Percentiles rank a stretch among this genome's conserved stretches.
Conservation (phyloP, 1,140 invertebrate species). For the Orius insidiosus region DNA sequence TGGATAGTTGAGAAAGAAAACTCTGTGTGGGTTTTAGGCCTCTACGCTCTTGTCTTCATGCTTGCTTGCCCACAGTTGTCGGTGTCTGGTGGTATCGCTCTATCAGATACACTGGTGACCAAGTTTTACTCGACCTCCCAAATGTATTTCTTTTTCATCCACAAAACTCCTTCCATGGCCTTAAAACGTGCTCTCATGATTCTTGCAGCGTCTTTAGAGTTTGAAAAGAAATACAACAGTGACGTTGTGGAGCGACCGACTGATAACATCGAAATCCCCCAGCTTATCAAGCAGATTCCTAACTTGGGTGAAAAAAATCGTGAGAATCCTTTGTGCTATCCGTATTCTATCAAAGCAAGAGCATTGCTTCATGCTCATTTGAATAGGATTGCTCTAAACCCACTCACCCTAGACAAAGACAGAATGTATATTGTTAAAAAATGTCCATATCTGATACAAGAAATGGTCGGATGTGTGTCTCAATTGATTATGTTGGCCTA, state of each 20-base stretch:
- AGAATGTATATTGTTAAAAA: slow-evolving; percentile 78
- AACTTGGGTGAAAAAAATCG: slow-evolving; percentile 88
- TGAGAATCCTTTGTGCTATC: slow-evolving; percentile 77
- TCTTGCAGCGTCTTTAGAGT: slow-evolving; percentile 87
- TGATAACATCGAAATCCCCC: slow-evolving; percentile 89
- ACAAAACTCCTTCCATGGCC: slow-evolving; percentile 88
- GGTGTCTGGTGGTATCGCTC: slow-evolving; percentile 98
- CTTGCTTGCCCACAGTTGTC: slow-evolving; percentile 83
- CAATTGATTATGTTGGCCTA: slow-evolving; percentile 85
- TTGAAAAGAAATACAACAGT: slow-evolving; percentile 82
- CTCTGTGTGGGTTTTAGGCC: slow-evolving; percentile 88
- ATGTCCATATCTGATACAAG: slow-evolving; percentile 89
- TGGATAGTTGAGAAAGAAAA: slow-evolving; percentile 99
- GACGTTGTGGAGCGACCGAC: slow-evolving; percentile 85
- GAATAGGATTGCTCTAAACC: slow-evolving; percentile 59
- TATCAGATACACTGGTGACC: slow-evolving; percentile 88
- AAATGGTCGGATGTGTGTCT: slow-evolving; percentile 91
- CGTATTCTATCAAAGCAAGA: slow-evolving; percentile 94
- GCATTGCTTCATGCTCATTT: slow-evolving; percentile 90
- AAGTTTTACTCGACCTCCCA: slow-evolving; percentile 89
- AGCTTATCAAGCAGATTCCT: slow-evolving; percentile 42
- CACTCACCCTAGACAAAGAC: slow-evolving; percentile 67
- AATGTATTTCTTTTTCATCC: slow-evolving; percentile 89
- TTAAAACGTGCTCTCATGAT: slow-evolving; percentile 93
- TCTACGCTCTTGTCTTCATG: slow-evolving; percentile 96